Evolutionary conservation across 2,888 invertebrate species (phyloP).

Genomic region (Petrolisthes manimaculis): DNA sequence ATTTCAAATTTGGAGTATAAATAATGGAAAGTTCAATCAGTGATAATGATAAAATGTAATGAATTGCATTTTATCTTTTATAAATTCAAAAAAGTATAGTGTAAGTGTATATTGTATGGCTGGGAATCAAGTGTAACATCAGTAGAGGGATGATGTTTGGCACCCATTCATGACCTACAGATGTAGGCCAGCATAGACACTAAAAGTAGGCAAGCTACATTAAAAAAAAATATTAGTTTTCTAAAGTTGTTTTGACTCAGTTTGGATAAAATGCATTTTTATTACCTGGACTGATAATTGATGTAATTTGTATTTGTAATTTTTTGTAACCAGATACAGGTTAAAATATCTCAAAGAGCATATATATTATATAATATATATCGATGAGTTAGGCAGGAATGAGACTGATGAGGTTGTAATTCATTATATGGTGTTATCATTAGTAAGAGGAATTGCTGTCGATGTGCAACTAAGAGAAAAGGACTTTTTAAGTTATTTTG

Average conservation of each 20-base stretch:
- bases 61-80: neutral
- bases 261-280: neutral
- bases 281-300: slow-evolving; percentile 7
- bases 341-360: neutral
- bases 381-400: neutral
- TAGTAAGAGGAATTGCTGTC: neutral
- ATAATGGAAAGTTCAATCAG: too few relatives aligned
- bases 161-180: too few relatives aligned
- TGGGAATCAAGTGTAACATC: too few relatives aligned
- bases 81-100: neutral
- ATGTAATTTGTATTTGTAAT: neutral
- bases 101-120: too few relatives aligned
- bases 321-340: neutral
- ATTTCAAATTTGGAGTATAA: too few relatives aligned
- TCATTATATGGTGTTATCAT: neutral
- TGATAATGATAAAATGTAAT: too few relatives aligned
- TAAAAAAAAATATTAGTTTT: too few relatives aligned
- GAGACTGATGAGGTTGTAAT: neutral
- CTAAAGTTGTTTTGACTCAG: slow-evolving; percentile 23
- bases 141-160: too few relatives aligned
- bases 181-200: too few relatives aligned
- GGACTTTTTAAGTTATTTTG: neutral
- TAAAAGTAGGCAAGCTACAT: too few relatives aligned
- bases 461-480: too few relatives aligned
- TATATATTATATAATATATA: neutral